Evolutionary conservation across 2,888 invertebrate genomes (phyloP).

Genomic region (Neoscelio sp.): DNA sequence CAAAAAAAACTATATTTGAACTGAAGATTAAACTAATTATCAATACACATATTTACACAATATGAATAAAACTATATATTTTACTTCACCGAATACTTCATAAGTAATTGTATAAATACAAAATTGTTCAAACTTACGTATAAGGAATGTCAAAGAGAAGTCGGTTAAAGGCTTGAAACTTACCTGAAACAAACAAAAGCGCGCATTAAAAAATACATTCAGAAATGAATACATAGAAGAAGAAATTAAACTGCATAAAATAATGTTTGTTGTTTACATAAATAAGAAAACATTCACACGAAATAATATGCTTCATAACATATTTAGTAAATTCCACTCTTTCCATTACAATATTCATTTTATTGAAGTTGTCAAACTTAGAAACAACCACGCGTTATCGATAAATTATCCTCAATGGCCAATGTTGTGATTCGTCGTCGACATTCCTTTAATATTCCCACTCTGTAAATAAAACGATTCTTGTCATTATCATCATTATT

Average conservation of each 20-base stretch:
- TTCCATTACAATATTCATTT: slow-evolving; percentile 37
- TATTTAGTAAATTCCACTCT: slow-evolving; percentile 11
- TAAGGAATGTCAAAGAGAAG: background rate
- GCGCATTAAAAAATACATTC: no score
- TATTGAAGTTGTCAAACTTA: background rate
- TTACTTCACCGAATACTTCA: no score
- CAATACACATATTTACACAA: no score
- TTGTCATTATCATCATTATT: slow-evolving; percentile 45
- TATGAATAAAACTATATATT: no score
- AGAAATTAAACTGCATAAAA: slow-evolving; percentile 3
- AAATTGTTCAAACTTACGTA: no score
- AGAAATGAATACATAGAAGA: slow-evolving; percentile 1
- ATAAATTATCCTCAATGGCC: slow-evolving; percentile 33
- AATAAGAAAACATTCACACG: no score
- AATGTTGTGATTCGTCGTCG: slow-evolving; percentile 30
- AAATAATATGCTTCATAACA: no score
- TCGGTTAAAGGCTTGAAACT: slow-evolving; percentile 24
- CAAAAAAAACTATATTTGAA: no score
- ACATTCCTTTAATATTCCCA: slow-evolving; percentile 36
- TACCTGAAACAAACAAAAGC: slow-evolving; percentile 52
- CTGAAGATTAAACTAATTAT: no score
- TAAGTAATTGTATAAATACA: no score
- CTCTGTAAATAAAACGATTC: slow-evolving; percentile 39
- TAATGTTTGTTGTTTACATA: no score
- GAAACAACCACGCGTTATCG: background rate